Base-by-base conservation (phyloP, 2,888 invertebrate species). In the Synergus gifuensis region DNA sequence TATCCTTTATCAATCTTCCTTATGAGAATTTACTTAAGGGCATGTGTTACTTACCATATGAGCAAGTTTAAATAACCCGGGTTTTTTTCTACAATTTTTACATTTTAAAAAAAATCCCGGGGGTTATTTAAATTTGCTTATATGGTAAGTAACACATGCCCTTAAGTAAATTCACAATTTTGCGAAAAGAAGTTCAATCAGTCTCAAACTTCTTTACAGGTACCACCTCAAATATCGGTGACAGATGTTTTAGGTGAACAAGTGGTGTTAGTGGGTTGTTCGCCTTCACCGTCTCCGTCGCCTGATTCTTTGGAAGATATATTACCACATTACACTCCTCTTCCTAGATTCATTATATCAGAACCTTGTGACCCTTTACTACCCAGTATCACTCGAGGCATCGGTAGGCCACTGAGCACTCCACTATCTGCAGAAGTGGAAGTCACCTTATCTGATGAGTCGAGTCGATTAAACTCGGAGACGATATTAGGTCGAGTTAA, bases 191-290 rank as follows among this genome's bases (percentile, higher is more conserved):
- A 63, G 36, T 14, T 63, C 14, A 3, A 28, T 28, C 9, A 18
- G 22, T n/a, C 49, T 28, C 9, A 18, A 14, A 12, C 49, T 63
- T 77, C 44, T 79, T 46, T 18, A 58, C 84, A 92, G 92, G 89
- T 92, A 81, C 93, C 93, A 64, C 98, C 98, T 0, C 98, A 98
- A 92, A 98, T 98, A 82, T 98, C 97, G 86, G 94, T 98, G 12
- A 98, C 98, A 0, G 98, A 98, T 90, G 98, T 98, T 77, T 94
- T 97, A 78, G 98, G 98, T 0, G 96, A 96, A 8, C 96, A 97
- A 92, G 95, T 97, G 0, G 97, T 97, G 0, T 89, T 97, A 2
- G 96, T 97, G 0, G 96, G 96, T 0, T 93, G 94, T 78, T 95
- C 95, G 2, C 96, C 96, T 0, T 96, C 96, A 0, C 96, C 96